Evolutionary conservation across 2,113 vertebrate genomes (phyloP).

Genomic region (Epinephelus fuscoguttatus): DNA sequence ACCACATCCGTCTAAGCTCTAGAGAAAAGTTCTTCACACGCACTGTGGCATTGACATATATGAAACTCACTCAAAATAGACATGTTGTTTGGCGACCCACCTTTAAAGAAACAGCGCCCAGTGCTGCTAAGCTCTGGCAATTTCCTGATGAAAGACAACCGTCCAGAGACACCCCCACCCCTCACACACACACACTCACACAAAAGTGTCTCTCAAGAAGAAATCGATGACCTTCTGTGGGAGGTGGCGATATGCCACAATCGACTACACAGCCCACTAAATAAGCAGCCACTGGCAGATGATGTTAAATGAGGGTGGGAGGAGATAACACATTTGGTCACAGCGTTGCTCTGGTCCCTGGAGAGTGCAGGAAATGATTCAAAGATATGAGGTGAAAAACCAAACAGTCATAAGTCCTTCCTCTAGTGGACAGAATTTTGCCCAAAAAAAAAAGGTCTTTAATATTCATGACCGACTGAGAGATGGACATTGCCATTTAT

Average conservation of each 20-base stretch:
- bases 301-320: slow-evolving; percentile 47
- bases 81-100: slow-evolving; percentile 2
- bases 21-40: neutral
- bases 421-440: neutral
- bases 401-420: neutral
- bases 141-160: slow-evolving; percentile 55
- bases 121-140: slow-evolving; percentile 22
- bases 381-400: slow-evolving; percentile 9
- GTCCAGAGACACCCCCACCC: neutral
- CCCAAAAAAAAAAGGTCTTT: neutral
- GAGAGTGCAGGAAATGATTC: slow-evolving; percentile 32
- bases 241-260: slow-evolving; percentile 56
- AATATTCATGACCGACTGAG: neutral
- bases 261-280: slow-evolving; percentile 53
- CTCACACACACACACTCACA: neutral
- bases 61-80: slow-evolving; percentile 4
- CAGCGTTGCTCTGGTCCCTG: neutral
- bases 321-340: slow-evolving; percentile 36
- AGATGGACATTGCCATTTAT: neutral
- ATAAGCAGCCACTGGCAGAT: slow-evolving; percentile 52
- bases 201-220: slow-evolving; percentile 46
- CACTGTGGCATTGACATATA: neutral
- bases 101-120: slow-evolving; percentile 7
- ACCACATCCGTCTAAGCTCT: slow-evolving; percentile 20
- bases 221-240: slow-evolving; percentile 69